A percentile compares a stretch with the other conserved stretches of the same genome.
These are phyloP conservation scores for Diplolepis rosae DNA, from an alignment of 2,888 invertebrate genomes.

Conservation along the genomic window DNA sequence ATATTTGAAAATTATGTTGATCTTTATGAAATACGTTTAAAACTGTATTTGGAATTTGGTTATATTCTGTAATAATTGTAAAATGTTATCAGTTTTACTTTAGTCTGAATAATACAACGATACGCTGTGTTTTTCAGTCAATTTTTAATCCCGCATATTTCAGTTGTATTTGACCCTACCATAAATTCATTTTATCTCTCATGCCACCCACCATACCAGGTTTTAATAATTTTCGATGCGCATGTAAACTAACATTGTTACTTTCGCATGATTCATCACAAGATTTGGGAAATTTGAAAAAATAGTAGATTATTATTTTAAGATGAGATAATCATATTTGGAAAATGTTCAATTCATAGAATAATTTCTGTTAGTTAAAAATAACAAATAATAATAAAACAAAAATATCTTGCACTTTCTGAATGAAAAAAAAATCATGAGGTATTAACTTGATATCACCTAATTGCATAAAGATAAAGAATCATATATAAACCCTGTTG, in stretches of 20 bases:
- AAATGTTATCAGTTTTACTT: too few species aligned
- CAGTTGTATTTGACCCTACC: constrained; percentile 8
- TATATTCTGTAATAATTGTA: neutral
- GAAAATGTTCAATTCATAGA: too few species aligned
- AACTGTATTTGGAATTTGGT: neutral
- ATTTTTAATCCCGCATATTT: constrained; percentile 15
- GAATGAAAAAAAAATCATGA: too few species aligned
- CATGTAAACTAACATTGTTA: constrained; percentile 17
- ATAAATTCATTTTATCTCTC: constrained; percentile 30
- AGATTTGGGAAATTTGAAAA: constrained; percentile 4
- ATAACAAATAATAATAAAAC: too few species aligned
- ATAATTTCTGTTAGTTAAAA: too few species aligned
- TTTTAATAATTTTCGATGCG: constrained; percentile 22
- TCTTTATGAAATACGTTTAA: neutral
- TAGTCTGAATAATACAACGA: neutral
- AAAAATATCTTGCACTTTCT: too few species aligned
- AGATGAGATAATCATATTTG: too few species aligned
- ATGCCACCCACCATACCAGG: constrained; percentile 13
- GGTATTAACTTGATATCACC: too few species aligned
- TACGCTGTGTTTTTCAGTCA: neutral
- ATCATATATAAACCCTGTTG: too few species aligned
- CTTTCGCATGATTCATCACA: constrained; percentile 20
- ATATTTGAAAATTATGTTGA: too few species aligned
- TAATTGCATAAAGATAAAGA: too few species aligned
- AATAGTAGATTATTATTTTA: too few species aligned